Evolutionary conservation across 2,797 vertebrate species (phyloP).

Genomic region (Acanthurus lineatus): DNA sequence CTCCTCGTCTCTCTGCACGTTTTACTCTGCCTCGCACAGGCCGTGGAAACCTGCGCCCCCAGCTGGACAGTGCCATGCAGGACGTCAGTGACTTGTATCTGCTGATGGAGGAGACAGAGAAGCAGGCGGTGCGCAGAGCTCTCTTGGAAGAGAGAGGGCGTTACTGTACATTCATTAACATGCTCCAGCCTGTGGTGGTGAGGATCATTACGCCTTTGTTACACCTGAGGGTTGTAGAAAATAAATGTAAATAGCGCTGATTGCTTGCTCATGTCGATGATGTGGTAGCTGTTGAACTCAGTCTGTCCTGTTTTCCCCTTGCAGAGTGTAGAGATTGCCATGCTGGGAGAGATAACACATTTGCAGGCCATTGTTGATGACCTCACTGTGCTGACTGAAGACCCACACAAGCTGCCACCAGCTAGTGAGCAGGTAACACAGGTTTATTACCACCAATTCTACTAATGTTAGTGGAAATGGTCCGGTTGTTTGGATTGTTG

Average conservation of each 20-base stretch:
- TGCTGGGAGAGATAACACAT: slow-evolving; percentile 98
- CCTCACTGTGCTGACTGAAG: slow-evolving; percentile 92
- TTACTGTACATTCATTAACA: slow-evolving; percentile 94
- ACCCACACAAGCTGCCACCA: slow-evolving; percentile 96
- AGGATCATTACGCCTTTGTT: slow-evolving; percentile 55
- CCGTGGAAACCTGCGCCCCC: slow-evolving; percentile 95
- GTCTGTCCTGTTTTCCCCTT: background rate
- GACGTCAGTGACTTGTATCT: slow-evolving; percentile 97
- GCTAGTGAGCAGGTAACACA: slow-evolving; percentile 96
- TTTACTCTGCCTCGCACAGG: slow-evolving; percentile 77
- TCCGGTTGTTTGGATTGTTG: background rate
- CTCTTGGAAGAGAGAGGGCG: slow-evolving; percentile 95
- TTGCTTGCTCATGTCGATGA: background rate
- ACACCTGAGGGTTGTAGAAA: background rate
- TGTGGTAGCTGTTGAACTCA: background rate
- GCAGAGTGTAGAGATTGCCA: slow-evolving; percentile 95
- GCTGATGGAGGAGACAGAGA: slow-evolving; percentile 97
- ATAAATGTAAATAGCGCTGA: background rate
- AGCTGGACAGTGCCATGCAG: slow-evolving; percentile 96
- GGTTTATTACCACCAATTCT: background rate
- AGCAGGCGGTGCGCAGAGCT: slow-evolving; percentile 95
- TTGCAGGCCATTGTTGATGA: slow-evolving; percentile 98
- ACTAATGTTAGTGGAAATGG: background rate
- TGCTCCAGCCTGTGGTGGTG: slow-evolving; percentile 97
- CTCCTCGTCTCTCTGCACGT: background rate